phyloP scores from a whole-genome alignment of 2,888 invertebrate genomes.

The Chrysomela aeneicollis region DNA sequence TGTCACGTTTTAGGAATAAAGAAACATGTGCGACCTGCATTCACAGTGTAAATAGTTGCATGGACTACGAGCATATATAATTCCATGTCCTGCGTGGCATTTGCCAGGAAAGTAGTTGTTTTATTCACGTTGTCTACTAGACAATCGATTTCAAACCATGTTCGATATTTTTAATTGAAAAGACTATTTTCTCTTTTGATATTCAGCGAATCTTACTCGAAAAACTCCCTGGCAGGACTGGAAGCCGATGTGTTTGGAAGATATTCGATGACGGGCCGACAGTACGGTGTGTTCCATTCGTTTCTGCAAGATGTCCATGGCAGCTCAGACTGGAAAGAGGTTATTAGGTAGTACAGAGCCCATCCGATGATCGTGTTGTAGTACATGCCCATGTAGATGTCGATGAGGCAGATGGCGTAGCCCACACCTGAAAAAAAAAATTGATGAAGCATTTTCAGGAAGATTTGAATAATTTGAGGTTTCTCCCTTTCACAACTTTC shows the following conservation, averaged over 20 bases:
- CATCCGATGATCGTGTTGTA: constrained; percentile 97
- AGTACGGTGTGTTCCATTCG: constrained; percentile 84
- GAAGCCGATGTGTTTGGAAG: constrained; percentile 67
- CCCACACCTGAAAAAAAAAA: constrained; percentile 77
- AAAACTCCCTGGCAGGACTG: constrained; percentile 88
- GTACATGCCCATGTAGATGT: constrained; percentile 95
- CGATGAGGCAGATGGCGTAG: constrained; percentile 94
- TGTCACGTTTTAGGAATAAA: too few relatives aligned
- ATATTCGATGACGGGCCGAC: constrained; percentile 68
- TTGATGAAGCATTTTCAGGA: background rate
- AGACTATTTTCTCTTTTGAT: too few relatives aligned
- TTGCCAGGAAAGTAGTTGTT: too few relatives aligned
- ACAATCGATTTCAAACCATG: too few relatives aligned
- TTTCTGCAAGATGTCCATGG: constrained; percentile 91
- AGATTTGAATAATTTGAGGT: too few relatives aligned
- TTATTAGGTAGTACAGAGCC: constrained; percentile 91
- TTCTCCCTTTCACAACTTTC: too few relatives aligned
- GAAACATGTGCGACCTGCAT: too few relatives aligned
- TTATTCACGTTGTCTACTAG: too few relatives aligned
- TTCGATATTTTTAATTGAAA: too few relatives aligned
- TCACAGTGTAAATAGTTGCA: too few relatives aligned
- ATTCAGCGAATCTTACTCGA: constrained; percentile 79
- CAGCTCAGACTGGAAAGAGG: constrained; percentile 79
- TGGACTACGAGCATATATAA: too few relatives aligned
- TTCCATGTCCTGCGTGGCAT: too few relatives aligned